Evolutionary conservation across 1,140 invertebrate genomes (phyloP), one percentile per base, ranked within the genome.

Genomic region (Yoshiicerus persimilis): DNA sequence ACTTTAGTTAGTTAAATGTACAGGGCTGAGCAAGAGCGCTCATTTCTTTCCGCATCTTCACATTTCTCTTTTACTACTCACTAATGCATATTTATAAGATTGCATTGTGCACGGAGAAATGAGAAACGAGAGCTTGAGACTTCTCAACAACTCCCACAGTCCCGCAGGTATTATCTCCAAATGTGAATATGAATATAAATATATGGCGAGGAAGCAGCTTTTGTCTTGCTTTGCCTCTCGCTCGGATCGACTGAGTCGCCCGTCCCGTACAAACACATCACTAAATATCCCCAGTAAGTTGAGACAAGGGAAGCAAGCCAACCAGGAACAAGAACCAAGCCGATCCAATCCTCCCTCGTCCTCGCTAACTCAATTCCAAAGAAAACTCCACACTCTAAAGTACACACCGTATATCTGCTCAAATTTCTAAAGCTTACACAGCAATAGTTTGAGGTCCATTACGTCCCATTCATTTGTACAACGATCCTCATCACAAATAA

Each of bases 121-220:
- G 75, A 80, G 75, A 80, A 80, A 80, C 32, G 75, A 80, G 75
- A 38, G 75, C 75, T 36, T 34, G 75, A 80, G 75, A 80, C 34
- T 80, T 80, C 20, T 34, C 30, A 36, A 80, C 32, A 80, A 80
- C 75, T 80, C 75, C 75, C 75, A 80, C 32, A 80, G 75, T 80
- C 75, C 75, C 75, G 75, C 75, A 34, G 75, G 75, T 80, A 80
- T 80, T 80, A 70, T 70, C 34, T 80, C 75, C 75, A 80, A 80
- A 80, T 80, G 75, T 80, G 75, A 80, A 80, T 80, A 80, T 80
- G 75, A 80, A 80, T 80, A 80, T 80, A 80, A 80, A 80, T 80
- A 38, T 80, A 80, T 34, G n/a, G 75, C 16, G 32, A 80, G 32
- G 75, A 80, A 80, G 75, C 75, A 34, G 32, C 75, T 80, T 80